phyloP scores from a whole-genome alignment of 2,888 invertebrate genomes.

The Eumerus sabulonum region DNA sequence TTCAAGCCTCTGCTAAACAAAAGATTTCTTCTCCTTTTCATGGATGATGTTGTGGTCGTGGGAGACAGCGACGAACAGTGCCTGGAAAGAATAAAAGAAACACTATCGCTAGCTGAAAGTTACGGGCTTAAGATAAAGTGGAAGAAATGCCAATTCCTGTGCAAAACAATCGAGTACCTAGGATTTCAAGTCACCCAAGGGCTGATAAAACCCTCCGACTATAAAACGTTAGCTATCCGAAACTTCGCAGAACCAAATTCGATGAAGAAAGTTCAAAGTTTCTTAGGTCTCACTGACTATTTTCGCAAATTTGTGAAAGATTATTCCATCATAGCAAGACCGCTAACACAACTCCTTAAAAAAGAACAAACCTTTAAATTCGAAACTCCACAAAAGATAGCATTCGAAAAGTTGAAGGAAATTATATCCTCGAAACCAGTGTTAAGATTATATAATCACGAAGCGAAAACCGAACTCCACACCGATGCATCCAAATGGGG shows the following conservation, averaged over 20 bases:
- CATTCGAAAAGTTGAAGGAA: too few species aligned
- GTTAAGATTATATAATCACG: too few species aligned
- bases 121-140: constrained; percentile 60
- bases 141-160: constrained; percentile 69
- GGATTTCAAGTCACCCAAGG: constrained; percentile 65
- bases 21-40: constrained; percentile 21
- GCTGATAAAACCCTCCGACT: not conserved
- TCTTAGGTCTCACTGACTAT: constrained; percentile 1
- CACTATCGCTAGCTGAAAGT: too few species aligned
- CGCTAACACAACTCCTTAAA: not conserved
- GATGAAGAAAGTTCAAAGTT: not conserved
- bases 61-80: too few species aligned
- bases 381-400: too few species aligned
- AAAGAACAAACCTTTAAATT: too few species aligned
- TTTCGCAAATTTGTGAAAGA: too few species aligned
- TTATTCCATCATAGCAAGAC: not conserved
- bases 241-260: not conserved
- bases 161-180: constrained; percentile 68
- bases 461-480: too few species aligned
- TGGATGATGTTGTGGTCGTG: too few species aligned
- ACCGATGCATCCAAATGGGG: too few species aligned
- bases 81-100: too few species aligned
- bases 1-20: constrained; percentile 13
- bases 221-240: not conserved
- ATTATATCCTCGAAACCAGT: too few species aligned